These are phyloP conservation scores for Hydrolagus affinis DNA, from an alignment of 2,113 vertebrate species.

Conservation along the genomic window DNA sequence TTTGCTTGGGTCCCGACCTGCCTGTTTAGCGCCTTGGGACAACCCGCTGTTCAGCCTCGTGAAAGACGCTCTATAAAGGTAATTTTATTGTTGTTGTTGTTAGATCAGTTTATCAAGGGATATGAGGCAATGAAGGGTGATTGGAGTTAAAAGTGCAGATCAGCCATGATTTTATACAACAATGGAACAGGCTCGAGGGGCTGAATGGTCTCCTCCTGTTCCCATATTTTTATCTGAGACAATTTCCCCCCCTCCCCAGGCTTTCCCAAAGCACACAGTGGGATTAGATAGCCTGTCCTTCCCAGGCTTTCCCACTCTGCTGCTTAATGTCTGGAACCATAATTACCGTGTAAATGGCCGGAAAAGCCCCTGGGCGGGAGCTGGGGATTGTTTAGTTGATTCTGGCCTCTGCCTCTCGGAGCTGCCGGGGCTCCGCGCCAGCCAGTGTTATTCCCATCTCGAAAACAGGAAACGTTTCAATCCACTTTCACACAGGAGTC, in stretches of 20 bases:
- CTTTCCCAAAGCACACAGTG: too few relatives aligned
- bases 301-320: not conserved
- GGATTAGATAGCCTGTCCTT: not conserved
- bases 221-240: not conserved
- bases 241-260: not conserved
- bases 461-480: constrained; percentile 18
- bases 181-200: too few relatives aligned
- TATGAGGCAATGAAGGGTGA: too few relatives aligned
- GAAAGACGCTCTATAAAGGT: too few relatives aligned
- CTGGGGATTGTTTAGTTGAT: not conserved
- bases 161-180: too few relatives aligned
- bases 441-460: not conserved
- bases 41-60: too few relatives aligned
- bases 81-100: too few relatives aligned
- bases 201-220: too few relatives aligned
- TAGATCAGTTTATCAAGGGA: too few relatives aligned
- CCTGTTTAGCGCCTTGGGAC: too few relatives aligned
- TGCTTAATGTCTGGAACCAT: not conserved
- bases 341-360: not conserved
- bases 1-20: too few relatives aligned
- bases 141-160: too few relatives aligned
- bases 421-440: not conserved
- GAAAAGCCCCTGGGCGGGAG: not conserved
- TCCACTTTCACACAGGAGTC: not conserved
- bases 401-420: not conserved